phyloP scores from a whole-genome alignment of 2,113 vertebrate genomes.

The Stigmatopora nigra region DNA sequence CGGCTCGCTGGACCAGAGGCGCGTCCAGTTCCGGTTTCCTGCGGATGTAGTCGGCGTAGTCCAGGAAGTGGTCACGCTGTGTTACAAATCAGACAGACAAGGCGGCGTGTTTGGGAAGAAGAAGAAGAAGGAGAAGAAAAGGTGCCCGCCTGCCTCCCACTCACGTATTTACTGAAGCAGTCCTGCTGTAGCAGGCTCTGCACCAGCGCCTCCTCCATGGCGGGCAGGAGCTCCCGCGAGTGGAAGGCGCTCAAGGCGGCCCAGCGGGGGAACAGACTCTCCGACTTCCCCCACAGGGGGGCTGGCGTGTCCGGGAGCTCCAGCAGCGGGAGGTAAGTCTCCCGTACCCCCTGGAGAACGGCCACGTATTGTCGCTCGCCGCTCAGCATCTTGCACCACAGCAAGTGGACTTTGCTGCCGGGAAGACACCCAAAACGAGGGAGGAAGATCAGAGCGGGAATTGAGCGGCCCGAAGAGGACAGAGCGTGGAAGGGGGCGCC shows the following conservation, averaged over 20 bases:
- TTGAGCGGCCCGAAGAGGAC: not conserved
- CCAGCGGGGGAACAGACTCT: conserved; percentile 69
- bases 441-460: not conserved
- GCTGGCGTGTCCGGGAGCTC: conserved; percentile 67
- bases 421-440: conserved; percentile 1
- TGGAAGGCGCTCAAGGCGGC: conserved; percentile 75
- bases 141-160: conserved; percentile 18
- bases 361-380: conserved; percentile 79
- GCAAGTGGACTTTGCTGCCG: conserved; percentile 75
- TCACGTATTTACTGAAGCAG: conserved; percentile 84
- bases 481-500: not conserved
- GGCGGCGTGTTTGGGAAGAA: not conserved
- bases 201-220: conserved; percentile 77
- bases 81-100: not conserved
- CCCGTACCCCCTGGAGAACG: conserved; percentile 69
- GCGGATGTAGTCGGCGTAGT: conserved; percentile 82
- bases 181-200: conserved; percentile 79
- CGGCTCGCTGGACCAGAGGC: conserved; percentile 65
- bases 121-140: not conserved
- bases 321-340: conserved; percentile 64
- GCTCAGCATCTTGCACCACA: conserved; percentile 77
- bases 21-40: conserved; percentile 75
- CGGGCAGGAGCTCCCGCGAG: conserved; percentile 73
- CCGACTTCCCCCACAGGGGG: conserved; percentile 66
- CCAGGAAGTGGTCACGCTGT: conserved; percentile 80